Evolutionary conservation across 2,797 vertebrate genomes (phyloP), one percentile per base, ranked within the genome.

Genomic region (Arrhamphus sclerolepis): DNA sequence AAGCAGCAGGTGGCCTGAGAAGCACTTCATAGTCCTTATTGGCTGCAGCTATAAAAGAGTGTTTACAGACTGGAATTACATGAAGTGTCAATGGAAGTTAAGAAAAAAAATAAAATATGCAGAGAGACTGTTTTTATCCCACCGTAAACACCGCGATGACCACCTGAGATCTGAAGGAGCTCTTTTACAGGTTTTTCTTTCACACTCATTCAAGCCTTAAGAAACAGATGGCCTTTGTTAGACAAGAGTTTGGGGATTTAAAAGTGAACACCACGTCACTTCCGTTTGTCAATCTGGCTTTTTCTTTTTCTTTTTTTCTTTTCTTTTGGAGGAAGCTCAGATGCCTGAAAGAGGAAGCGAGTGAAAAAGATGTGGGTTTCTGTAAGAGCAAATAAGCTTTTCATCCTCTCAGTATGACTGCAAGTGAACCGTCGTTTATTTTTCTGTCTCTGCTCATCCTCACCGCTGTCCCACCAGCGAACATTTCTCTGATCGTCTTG

Each of bases 341-440:
- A 43, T 14, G 42, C 57, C 29, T 77, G 19, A 85, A 89, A 84
- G 74, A 89, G 89, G 92, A 93, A 92, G 83, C 78, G 73, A 65
- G 77, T 44, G 51, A 57, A 82, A 38, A 80, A 75, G 55, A 65
- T 51, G 63, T 7, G 38, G 62, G 69, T 74, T 81, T 75, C 73
- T 76, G 59, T 73, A 17, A 16, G 5, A 64, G 28, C 14, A 61
- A 63, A 61, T 21, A 57, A 47, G 31, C 3, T 18, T 54, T 46
- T 46, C 62, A 74, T 75, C 34, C 22, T 71, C 41, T 60, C 54
- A 49, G 52, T 66, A 16, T 63, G 26, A 49, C 49, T 70, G 67
- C 62, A 47, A 65, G 72, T 56, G 61, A 75, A 76, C 49, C 46
- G 66, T 41, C 38, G 42, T 42, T 50, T 52, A n/a, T 20, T 44